A percentile compares a stretch with the other conserved stretches of the same genome.
Conservation (phyloP, 2,888 invertebrate genomes). For the Chesias legatella region DNA sequence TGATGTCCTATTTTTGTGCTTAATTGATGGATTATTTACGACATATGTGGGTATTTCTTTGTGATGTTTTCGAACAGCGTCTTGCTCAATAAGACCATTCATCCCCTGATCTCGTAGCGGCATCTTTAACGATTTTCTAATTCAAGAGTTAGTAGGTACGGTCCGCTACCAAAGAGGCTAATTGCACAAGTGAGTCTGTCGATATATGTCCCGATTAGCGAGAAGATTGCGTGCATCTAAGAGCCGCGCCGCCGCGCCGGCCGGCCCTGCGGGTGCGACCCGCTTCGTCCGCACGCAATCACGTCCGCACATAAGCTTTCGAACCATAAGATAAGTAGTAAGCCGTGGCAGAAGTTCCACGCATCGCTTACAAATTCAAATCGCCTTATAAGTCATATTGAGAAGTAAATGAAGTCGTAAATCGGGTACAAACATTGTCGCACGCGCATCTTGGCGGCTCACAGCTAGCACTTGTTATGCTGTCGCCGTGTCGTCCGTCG, state of each 20-base stretch:
- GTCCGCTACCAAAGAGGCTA: constrained; percentile 63
- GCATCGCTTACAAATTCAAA: constrained; percentile 22
- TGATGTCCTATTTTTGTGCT: no score
- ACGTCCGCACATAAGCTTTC: constrained; percentile 47
- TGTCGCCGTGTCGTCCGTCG: constrained; percentile 52
- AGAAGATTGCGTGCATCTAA: constrained; percentile 65
- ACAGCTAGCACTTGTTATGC: constrained; percentile 55
- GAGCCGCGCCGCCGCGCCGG: constrained; percentile 54
- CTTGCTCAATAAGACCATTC: constrained; percentile 6
- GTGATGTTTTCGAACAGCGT: not conserved
- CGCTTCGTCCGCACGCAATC: constrained; percentile 52
- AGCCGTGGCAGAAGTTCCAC: constrained; percentile 7
- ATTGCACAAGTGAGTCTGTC: constrained; percentile 58
- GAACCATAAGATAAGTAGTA: constrained; percentile 26
- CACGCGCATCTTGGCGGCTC: constrained; percentile 60
- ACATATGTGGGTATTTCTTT: no score
- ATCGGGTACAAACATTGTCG: constrained; percentile 54
- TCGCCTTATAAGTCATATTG: constrained; percentile 25
- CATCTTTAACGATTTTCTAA: constrained; percentile 24
- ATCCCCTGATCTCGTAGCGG: constrained; percentile 12
- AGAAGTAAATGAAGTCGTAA: constrained; percentile 42
- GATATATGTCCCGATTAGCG: constrained; percentile 66
- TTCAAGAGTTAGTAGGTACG: constrained; percentile 42
- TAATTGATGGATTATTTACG: no score
- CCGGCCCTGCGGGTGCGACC: constrained; percentile 42